Percentiles rank a stretch among this genome's conserved stretches.
These are phyloP conservation scores for Drosophila rhopaloa DNA, from an alignment of 1,140 invertebrate genomes.

Conservation along the genomic window DNA sequence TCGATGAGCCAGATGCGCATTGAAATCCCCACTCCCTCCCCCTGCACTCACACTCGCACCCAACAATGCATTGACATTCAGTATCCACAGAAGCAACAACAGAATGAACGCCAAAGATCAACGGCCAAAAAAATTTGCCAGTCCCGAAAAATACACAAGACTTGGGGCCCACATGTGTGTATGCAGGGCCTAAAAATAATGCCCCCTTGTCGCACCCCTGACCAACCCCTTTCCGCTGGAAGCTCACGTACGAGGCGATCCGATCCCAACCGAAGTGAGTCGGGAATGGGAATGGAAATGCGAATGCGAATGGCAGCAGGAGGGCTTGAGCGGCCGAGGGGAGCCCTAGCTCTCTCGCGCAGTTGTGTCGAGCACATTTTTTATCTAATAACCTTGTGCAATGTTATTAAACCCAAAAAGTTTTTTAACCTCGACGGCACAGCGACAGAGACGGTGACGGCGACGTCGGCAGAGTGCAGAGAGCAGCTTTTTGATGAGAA, in stretches of 20 bases:
- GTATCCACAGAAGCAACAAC: constrained; percentile 17
- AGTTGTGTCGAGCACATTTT: constrained; percentile 64
- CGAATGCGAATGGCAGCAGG: neutral
- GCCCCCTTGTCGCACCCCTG: constrained; percentile 15
- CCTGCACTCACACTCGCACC: constrained; percentile 6
- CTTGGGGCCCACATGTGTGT: constrained; percentile 19
- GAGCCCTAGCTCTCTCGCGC: constrained; percentile 34
- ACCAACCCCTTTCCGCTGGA: constrained; percentile 4
- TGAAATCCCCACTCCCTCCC: constrained; percentile 15
- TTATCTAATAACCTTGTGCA: constrained; percentile 85
- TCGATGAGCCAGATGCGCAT: constrained; percentile 40
- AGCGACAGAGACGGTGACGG: constrained; percentile 22
- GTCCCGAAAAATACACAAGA: constrained; percentile 40
- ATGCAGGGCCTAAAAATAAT: constrained; percentile 50
- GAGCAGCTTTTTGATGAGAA: constrained; percentile 63
- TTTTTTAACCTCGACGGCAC: constrained; percentile 79
- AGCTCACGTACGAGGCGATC: constrained; percentile 33
- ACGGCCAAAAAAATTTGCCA: constrained; percentile 46
- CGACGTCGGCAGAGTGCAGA: constrained; percentile 21
- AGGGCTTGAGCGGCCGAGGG: constrained; percentile 3
- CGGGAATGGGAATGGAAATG: constrained; percentile 15
- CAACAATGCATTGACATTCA: constrained; percentile 64
- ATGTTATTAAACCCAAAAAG: constrained; percentile 85
- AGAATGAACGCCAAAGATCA: constrained; percentile 41
- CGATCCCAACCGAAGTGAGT: constrained; percentile 16